These are phyloP conservation scores for Penelope pileata DNA, from an alignment of 2,113 vertebrate genomes.

Conservation along the genomic window DNA sequence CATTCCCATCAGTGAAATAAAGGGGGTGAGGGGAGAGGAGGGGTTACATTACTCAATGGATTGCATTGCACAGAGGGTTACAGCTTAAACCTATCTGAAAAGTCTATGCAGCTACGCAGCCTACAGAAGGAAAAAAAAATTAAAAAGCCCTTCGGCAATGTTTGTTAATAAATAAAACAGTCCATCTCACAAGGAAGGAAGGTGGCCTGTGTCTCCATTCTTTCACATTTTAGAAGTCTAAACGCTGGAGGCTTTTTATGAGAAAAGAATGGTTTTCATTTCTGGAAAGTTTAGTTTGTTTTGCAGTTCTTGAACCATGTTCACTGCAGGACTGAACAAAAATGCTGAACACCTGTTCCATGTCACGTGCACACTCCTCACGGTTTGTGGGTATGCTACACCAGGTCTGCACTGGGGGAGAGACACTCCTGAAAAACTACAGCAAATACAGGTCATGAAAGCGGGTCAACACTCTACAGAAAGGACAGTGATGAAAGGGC, in stretches of 20 bases:
- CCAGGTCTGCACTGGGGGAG: conserved; percentile 7
- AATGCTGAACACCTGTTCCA: neutral
- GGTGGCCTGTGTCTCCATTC: conserved; percentile 76
- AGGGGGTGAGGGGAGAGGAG: conserved; percentile 57
- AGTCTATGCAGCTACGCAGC: conserved; percentile 61
- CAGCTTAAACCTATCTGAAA: conserved; percentile 66
- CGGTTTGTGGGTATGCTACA: neutral
- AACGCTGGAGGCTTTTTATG: conserved; percentile 56
- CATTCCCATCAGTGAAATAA: conserved; percentile 66
- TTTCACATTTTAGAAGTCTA: conserved; percentile 33
- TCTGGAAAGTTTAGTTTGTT: neutral
- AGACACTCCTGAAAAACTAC: neutral
- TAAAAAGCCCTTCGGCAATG: conserved; percentile 76
- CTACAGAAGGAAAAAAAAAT: conserved; percentile 69
- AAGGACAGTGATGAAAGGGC: neutral
- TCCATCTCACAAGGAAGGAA: conserved; percentile 80
- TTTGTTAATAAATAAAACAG: conserved; percentile 72
- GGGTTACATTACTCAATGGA: conserved; percentile 53
- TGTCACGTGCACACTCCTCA: neutral
- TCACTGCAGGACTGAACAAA: neutral
- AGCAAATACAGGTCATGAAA: neutral
- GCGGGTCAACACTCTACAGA: neutral
- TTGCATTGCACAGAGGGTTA: conserved; percentile 70
- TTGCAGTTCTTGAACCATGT: neutral
- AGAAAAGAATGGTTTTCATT: conserved; percentile 43